A percentile compares a stretch with the other conserved stretches of the same genome.
These are phyloP conservation scores for Oryctes rhinoceros DNA, from an alignment of 1,140 invertebrate species.

Conservation along the genomic window DNA sequence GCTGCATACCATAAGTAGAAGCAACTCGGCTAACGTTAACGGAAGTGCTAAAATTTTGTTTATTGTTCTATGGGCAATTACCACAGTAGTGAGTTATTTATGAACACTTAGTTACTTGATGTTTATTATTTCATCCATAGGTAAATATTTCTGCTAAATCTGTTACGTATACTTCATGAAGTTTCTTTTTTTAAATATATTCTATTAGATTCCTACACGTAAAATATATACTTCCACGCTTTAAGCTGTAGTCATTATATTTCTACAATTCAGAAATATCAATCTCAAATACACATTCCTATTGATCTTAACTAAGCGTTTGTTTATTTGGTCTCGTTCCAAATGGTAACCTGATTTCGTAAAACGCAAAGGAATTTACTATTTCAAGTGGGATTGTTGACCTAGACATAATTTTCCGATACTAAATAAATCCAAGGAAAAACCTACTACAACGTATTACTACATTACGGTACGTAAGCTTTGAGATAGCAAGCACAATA, in stretches of 20 bases:
- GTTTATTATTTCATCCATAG: not conserved
- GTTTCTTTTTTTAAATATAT: no score
- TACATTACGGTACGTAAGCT: not conserved
- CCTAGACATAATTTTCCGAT: conserved; percentile 28
- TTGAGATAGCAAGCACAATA: not conserved
- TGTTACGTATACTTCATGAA: no score
- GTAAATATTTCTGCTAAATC: no score
- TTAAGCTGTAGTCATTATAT: no score
- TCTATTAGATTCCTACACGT: no score
- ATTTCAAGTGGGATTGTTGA: conserved; percentile 14
- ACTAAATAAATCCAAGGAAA: not conserved
- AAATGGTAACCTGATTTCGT: conserved; percentile 1
- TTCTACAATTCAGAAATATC: no score
- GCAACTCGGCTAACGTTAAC: not conserved
- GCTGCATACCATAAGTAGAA: no score
- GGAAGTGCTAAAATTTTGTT: not conserved
- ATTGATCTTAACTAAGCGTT: not conserved
- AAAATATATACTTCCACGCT: no score
- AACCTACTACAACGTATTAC: not conserved
- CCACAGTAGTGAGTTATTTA: not conserved
- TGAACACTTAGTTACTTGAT: not conserved
- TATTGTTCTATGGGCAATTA: not conserved
- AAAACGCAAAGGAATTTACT: conserved; percentile 24
- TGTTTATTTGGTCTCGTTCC: conserved; percentile 4
- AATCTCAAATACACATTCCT: no score